Evolutionary conservation across 2,113 vertebrate genomes (phyloP).

Genomic region (Hydropotes inermis): DNA sequence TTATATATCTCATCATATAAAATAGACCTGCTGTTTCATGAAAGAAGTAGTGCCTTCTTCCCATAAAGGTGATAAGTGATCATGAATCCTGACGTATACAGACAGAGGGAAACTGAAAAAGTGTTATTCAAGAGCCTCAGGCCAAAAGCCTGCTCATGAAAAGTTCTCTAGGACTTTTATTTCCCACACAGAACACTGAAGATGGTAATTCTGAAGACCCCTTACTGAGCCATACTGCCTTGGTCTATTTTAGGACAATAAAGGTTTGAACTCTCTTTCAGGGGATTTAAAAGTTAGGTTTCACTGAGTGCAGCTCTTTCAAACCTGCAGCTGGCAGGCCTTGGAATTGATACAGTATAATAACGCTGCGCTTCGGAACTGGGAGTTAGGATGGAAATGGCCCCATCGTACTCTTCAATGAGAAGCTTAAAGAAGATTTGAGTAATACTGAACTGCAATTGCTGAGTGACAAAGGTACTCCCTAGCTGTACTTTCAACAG

Average conservation of each 20-base stretch:
- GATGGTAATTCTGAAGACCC: constrained; percentile 51
- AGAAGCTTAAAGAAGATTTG: constrained; percentile 32
- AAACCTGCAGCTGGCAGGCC: constrained; percentile 19
- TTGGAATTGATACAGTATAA: constrained; percentile 23
- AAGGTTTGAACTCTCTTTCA: constrained; percentile 37
- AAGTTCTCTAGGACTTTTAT: constrained; percentile 22
- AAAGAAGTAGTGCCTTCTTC: neutral
- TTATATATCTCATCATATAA: neutral
- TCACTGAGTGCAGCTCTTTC: constrained; percentile 43
- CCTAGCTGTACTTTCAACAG: neutral
- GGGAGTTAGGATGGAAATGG: constrained; percentile 45
- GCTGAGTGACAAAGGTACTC: constrained; percentile 31
- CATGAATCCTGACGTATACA: neutral
- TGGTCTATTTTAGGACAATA: constrained; percentile 51
- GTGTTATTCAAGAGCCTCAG: neutral
- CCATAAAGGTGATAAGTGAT: neutral
- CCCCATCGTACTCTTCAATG: neutral
- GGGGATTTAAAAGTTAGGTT: constrained; percentile 52
- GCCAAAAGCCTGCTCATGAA: neutral
- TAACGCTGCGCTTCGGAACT: constrained; percentile 7
- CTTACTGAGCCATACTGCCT: neutral
- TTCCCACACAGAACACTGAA: neutral
- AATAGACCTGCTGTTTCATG: neutral
- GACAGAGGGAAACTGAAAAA: neutral
- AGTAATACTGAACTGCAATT: constrained; percentile 20